Conservation (phyloP, 2,797 vertebrate species). For the Gouania willdenowi region DNA sequence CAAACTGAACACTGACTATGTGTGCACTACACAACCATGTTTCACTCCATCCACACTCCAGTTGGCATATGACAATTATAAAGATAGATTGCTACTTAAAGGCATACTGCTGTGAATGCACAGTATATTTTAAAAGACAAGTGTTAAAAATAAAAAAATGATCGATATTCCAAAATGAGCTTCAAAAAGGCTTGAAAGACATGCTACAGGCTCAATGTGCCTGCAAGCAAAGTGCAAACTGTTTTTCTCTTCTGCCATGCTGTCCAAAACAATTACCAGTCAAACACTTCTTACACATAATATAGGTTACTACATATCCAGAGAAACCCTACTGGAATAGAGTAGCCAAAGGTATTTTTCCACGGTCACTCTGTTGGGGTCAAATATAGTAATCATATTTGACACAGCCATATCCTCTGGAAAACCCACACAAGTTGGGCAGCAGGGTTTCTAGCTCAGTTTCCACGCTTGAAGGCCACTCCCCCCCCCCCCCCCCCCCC, state of each 20-base stretch:
- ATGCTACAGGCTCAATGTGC: constrained; percentile 14
- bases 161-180: constrained; percentile 43
- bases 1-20: constrained; percentile 21
- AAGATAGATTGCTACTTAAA: constrained; percentile 49
- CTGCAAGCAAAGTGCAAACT: constrained; percentile 25
- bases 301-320: constrained; percentile 59
- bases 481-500: too few species aligned
- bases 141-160: constrained; percentile 42
- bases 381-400: constrained; percentile 57
- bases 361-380: constrained; percentile 59
- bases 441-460: too few species aligned
- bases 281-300: constrained; percentile 62
- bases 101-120: constrained; percentile 6
- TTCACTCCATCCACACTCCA: constrained; percentile 38
- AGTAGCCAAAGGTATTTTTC: constrained; percentile 59
- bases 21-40: constrained; percentile 25
- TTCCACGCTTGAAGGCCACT: too few species aligned
- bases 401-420: constrained; percentile 59
- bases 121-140: constrained; percentile 39
- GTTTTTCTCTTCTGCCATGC: constrained; percentile 37
- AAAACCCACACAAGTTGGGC: constrained; percentile 51
- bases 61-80: constrained; percentile 53
- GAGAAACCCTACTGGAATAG: constrained; percentile 59
- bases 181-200: constrained; percentile 18
- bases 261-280: constrained; percentile 64